These are phyloP conservation scores for Cataglyphis cursor DNA, from an alignment of 2,888 invertebrate genomes.

Conservation along the genomic window DNA sequence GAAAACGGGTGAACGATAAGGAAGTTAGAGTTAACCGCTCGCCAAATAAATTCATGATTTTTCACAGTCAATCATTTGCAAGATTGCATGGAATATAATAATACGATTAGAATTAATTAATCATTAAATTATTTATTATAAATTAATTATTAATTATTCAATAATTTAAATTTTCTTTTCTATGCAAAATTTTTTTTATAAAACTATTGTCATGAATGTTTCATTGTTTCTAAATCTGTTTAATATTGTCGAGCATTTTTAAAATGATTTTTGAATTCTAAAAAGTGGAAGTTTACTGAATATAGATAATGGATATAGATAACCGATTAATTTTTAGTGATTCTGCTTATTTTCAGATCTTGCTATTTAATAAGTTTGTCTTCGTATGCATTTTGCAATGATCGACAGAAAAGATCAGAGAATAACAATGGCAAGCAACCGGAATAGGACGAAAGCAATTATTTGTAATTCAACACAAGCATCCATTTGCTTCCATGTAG, in stretches of 20 bases:
- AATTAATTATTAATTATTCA: too few species aligned
- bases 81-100: not conserved
- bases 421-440: constrained; percentile 16
- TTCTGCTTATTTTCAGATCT: not conserved
- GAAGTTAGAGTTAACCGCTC: constrained; percentile 26
- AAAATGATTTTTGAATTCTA: not conserved
- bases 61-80: constrained; percentile 34
- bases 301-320: not conserved
- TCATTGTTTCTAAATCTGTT: not conserved
- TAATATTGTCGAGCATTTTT: not conserved
- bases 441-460: constrained; percentile 47
- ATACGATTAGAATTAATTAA: not conserved
- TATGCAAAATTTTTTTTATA: not conserved
- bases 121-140: not conserved
- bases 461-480: constrained; percentile 65
- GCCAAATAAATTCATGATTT: constrained; percentile 28
- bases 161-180: too few species aligned
- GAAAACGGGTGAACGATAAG: constrained; percentile 25
- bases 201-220: constrained; percentile 7
- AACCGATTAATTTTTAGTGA: not conserved
- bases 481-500: constrained; percentile 81
- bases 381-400: constrained; percentile 20
- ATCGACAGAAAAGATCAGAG: constrained; percentile 26
- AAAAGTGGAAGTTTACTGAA: not conserved
- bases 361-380: not conserved